Base-by-base conservation (phyloP, 1,140 invertebrate genomes). In the Sminthurides bifidus region DNA sequence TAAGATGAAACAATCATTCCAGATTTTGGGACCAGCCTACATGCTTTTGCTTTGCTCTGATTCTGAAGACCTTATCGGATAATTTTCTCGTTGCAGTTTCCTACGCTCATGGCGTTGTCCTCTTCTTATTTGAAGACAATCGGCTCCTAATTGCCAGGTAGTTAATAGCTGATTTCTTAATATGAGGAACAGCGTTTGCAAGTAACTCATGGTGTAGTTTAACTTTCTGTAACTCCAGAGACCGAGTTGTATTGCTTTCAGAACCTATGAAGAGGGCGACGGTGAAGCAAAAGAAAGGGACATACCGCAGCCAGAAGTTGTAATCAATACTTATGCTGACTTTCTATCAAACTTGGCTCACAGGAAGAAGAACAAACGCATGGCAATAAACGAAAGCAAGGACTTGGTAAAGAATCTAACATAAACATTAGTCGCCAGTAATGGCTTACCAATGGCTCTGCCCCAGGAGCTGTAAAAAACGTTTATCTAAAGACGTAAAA, bases 81-180 rank as follows among this genome's bases (percentile, higher is more conserved):
- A 14, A n/a, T 53, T 17, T 24, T 30, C 50, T 21, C 19, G 30
- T 38, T 50, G 15, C 19, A 62, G 56, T 62, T 31, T 40, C 56
- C 12, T 62, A 62, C 41, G 50, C 46, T 37, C 30, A 55, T 19
- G 24, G 40, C 10, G 33, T 58, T 41, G 56, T 58, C 27, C 40
- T 62, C 35, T 62, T 58, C 53, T 40, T 62, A 29, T 58, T 62
- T 40, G 31, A 29, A 14, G 56, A 62, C 37, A 55, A 55, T 37
- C 52, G 56, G 8, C 53, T 62, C 24, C 40, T 56, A 5, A 19
- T 58, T 35, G 46, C 52, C 46, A 62, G 56, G 56, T 62, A 26
- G 24, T 15, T 40, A n/a, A n/a, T n/a, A n/a, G n/a, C 23, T 38
- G n/a, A 35, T 27, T 54, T 29, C 23, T 10, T 6, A 24, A 38